A percentile compares a stretch with the other conserved stretches of the same genome.
phyloP scores from a whole-genome alignment of 2,113 vertebrate species.

The Falco punctatus region DNA sequence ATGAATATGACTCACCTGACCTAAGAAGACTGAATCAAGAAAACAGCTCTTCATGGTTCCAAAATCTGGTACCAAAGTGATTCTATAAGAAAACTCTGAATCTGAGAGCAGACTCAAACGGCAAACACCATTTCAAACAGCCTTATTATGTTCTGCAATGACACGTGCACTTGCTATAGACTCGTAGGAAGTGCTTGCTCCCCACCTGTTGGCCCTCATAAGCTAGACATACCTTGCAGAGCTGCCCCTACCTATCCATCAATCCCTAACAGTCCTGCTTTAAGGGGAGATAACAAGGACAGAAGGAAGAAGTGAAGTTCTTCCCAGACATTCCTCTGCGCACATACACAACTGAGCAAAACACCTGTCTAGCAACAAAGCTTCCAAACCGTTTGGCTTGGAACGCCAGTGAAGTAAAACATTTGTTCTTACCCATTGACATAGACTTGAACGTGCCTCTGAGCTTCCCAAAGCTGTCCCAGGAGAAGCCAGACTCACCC shows the following conservation, averaged over 20 bases:
- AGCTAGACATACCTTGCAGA: background rate
- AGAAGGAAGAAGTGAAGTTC: background rate
- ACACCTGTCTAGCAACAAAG: background rate
- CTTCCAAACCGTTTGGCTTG: background rate
- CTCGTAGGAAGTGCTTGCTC: background rate
- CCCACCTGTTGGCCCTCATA: background rate
- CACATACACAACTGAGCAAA: background rate
- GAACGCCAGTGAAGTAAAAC: background rate
- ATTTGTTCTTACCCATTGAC: background rate
- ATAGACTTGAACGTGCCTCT: background rate
- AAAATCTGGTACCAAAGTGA: background rate
- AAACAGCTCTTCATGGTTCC: background rate
- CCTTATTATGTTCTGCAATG: background rate
- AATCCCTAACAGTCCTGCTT: too few relatives aligned
- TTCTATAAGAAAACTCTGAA: background rate
- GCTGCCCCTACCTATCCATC: background rate
- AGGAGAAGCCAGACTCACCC: background rate
- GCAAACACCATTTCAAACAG: background rate
- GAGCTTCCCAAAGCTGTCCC: background rate
- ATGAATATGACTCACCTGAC: background rate
- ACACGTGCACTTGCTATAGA: background rate
- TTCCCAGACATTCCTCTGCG: background rate
- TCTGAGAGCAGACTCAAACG: background rate
- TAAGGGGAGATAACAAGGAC: background rate
- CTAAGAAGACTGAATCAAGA: background rate